Percentiles rank a stretch among this genome's conserved stretches.
These are phyloP conservation scores for Drosophila albomicans DNA, from an alignment of 1,140 invertebrate genomes.

Conservation along the genomic window DNA sequence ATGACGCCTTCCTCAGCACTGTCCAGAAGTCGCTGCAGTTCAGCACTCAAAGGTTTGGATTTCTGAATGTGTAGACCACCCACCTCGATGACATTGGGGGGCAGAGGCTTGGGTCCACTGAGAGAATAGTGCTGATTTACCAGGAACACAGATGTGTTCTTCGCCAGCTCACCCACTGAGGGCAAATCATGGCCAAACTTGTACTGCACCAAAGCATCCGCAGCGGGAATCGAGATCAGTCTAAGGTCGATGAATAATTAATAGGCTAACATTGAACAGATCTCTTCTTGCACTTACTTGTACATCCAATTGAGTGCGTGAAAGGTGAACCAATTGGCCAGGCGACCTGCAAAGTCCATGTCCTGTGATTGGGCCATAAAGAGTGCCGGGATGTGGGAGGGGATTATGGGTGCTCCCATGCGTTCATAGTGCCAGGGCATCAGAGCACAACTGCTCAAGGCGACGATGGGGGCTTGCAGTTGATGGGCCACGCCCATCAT, in stretches of 20 bases:
- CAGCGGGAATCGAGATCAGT: constrained; percentile 55
- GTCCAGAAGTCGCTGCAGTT: constrained; percentile 89
- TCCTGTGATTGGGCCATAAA: constrained; percentile 86
- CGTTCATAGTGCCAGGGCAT: constrained; percentile 87
- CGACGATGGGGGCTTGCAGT: constrained; percentile 88
- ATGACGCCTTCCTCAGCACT: constrained; percentile 89
- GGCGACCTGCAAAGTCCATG: constrained; percentile 85
- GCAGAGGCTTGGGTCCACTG: constrained; percentile 86
- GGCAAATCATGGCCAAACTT: constrained; percentile 86
- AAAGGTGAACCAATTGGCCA: constrained; percentile 84
- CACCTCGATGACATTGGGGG: constrained; percentile 88
- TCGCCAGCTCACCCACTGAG: constrained; percentile 86
- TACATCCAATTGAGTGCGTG: constrained; percentile 75
- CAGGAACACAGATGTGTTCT: constrained; percentile 88
- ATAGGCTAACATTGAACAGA: neutral
- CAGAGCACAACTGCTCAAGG: constrained; percentile 86
- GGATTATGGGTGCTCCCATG: constrained; percentile 87
- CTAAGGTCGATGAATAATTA: constrained; percentile 21
- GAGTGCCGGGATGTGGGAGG: constrained; percentile 86
- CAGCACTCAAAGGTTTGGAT: constrained; percentile 86
- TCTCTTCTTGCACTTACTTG: constrained; percentile 47
- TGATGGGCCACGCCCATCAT: constrained; percentile 88
- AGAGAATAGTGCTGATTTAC: constrained; percentile 88
- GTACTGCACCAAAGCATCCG: constrained; percentile 69
- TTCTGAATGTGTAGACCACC: constrained; percentile 88